Evolutionary conservation across 2,113 vertebrate genomes (phyloP).

Genomic region (Sander vitreus): DNA sequence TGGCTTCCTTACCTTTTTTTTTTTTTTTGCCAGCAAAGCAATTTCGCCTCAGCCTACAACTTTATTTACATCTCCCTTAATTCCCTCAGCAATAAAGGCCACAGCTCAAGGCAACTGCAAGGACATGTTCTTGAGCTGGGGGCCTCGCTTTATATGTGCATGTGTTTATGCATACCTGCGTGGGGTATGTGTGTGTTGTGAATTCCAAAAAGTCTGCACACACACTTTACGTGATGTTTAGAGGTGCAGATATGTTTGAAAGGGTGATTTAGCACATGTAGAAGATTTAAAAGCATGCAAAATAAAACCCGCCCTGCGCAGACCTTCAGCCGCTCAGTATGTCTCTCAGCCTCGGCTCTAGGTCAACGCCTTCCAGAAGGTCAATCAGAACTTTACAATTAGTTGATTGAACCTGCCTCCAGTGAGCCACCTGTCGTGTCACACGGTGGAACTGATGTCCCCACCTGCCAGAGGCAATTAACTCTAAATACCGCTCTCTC

Average conservation of each 20-base stretch:
- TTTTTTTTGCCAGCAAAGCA: slow-evolving; percentile 62
- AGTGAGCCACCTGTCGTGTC: slow-evolving; percentile 71
- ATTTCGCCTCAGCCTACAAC: slow-evolving; percentile 76
- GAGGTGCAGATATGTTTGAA: not conserved
- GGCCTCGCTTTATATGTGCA: slow-evolving; percentile 23
- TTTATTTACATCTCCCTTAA: slow-evolving; percentile 82
- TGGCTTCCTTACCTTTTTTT: slow-evolving; percentile 44
- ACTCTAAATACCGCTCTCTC: slow-evolving; percentile 70
- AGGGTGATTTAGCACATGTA: not conserved
- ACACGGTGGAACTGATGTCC: slow-evolving; percentile 76
- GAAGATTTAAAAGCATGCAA: not conserved
- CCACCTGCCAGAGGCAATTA: slow-evolving; percentile 80
- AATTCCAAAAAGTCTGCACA: slow-evolving; percentile 37
- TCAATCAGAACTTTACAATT: slow-evolving; percentile 73
- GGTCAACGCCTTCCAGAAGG: slow-evolving; percentile 65
- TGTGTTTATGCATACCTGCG: slow-evolving; percentile 37
- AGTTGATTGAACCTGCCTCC: slow-evolving; percentile 77
- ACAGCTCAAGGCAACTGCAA: slow-evolving; percentile 63
- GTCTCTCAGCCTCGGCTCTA: slow-evolving; percentile 52
- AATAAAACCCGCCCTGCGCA: not conserved
- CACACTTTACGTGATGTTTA: not conserved
- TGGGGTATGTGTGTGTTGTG: slow-evolving; percentile 34
- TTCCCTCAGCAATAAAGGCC: slow-evolving; percentile 78
- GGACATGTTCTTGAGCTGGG: slow-evolving; percentile 46
- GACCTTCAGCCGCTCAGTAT: slow-evolving; percentile 15